These are phyloP conservation scores for Trinorchestia longiramus DNA, from an alignment of 1,140 invertebrate genomes.

Conservation along the genomic window DNA sequence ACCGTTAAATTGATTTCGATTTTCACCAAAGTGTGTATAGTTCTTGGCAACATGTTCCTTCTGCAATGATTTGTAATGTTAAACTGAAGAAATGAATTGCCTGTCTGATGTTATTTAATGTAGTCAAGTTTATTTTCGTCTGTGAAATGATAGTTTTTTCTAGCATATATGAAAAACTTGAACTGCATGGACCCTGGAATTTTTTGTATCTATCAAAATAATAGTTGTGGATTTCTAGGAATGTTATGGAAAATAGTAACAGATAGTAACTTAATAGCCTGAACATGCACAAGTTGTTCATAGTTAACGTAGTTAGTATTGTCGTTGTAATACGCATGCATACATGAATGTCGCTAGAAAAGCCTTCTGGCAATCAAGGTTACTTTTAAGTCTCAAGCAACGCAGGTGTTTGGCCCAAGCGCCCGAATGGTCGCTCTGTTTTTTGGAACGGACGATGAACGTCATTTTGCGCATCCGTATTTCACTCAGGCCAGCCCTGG, in stretches of 20 bases:
- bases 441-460: background rate
- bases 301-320: background rate
- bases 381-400: background rate
- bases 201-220: background rate
- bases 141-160: background rate
- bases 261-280: background rate
- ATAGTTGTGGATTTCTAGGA: background rate
- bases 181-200: background rate
- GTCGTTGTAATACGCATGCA: background rate
- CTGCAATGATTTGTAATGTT: background rate
- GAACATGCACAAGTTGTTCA: background rate
- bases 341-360: background rate
- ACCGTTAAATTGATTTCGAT: background rate
- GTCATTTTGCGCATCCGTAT: background rate
- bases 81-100: background rate
- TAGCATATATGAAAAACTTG: background rate
- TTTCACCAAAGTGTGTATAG: background rate
- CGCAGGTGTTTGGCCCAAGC: background rate
- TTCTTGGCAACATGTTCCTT: background rate
- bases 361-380: background rate
- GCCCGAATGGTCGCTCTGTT: background rate
- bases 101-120: background rate
- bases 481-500: slow-evolving; percentile 33
- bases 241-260: background rate
- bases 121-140: background rate